Evolutionary conservation across 2,888 invertebrate genomes (phyloP).

Genomic region (Apodemia zela): DNA sequence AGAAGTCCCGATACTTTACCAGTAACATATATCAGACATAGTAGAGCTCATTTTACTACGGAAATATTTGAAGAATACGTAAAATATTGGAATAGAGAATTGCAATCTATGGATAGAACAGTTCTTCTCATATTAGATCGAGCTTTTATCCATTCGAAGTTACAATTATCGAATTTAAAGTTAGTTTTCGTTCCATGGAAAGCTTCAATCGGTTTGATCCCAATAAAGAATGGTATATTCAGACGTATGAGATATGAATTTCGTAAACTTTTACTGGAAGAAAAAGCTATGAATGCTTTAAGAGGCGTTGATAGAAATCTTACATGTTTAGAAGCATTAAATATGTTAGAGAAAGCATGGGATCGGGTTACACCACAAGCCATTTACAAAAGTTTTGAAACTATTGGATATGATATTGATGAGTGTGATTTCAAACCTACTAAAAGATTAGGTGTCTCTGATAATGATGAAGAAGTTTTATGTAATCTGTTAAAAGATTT

Average conservation of each 20-base stretch:
- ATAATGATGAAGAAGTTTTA: constrained; percentile 41
- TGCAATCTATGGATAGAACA: constrained; percentile 38
- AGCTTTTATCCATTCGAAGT: constrained; percentile 48
- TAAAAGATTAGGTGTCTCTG: constrained; percentile 33
- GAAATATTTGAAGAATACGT: constrained; percentile 49
- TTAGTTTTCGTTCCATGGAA: constrained; percentile 51
- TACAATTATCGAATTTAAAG: constrained; percentile 45
- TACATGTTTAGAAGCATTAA: constrained; percentile 46
- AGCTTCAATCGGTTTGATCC: constrained; percentile 43
- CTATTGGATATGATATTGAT: constrained; percentile 43
- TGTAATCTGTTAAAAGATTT: constrained; percentile 43
- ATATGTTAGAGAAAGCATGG: constrained; percentile 48
- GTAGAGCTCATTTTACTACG: constrained; percentile 46
- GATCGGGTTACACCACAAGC: constrained; percentile 37
- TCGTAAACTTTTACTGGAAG: constrained; percentile 40
- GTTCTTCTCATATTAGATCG: constrained; percentile 44
- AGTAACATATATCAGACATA: constrained; percentile 45
- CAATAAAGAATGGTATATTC: constrained; percentile 46
- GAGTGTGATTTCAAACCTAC: constrained; percentile 26
- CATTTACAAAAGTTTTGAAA: constrained; percentile 41
- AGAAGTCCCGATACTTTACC: constrained; percentile 44
- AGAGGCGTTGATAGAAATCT: constrained; percentile 43
- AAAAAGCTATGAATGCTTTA: constrained; percentile 42
- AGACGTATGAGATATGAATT: constrained; percentile 43
- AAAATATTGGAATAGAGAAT: constrained; percentile 44